Evolutionary conservation across 2,113 vertebrate genomes (phyloP).

Genomic region (Benitochromis conjunctus): DNA sequence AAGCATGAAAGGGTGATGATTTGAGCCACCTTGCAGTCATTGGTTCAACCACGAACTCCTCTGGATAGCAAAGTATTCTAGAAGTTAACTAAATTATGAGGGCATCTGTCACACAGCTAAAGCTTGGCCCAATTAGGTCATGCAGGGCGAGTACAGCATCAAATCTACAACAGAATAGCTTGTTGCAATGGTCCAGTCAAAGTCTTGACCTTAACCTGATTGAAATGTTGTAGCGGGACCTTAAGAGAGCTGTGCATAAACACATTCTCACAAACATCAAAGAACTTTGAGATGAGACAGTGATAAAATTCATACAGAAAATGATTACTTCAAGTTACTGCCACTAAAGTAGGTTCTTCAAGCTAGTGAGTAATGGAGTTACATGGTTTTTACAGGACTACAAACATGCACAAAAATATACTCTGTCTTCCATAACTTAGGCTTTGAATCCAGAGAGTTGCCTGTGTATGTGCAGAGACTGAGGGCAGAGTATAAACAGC

Average conservation of each 20-base stretch:
- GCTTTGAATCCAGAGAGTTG: neutral
- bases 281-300: neutral
- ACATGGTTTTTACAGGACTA: neutral
- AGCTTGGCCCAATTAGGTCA: neutral
- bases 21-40: neutral
- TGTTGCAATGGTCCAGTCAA: neutral
- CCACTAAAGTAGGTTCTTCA: neutral
- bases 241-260: neutral
- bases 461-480: neutral
- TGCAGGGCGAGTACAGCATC: neutral
- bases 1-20: neutral
- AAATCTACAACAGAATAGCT: neutral
- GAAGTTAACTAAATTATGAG: neutral
- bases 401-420: neutral
- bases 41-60: neutral
- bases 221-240: neutral
- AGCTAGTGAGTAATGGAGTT: neutral
- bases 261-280: neutral
- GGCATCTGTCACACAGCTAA: neutral
- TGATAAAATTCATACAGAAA: neutral
- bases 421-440: neutral
- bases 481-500: conserved; percentile 15
- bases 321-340: neutral
- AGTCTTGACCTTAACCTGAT: neutral
- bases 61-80: neutral